A percentile compares a stretch with the other conserved stretches of the same genome.
Evolutionary conservation across 1,140 invertebrate genomes (phyloP).

Genomic region (Trichoplusia ni): DNA sequence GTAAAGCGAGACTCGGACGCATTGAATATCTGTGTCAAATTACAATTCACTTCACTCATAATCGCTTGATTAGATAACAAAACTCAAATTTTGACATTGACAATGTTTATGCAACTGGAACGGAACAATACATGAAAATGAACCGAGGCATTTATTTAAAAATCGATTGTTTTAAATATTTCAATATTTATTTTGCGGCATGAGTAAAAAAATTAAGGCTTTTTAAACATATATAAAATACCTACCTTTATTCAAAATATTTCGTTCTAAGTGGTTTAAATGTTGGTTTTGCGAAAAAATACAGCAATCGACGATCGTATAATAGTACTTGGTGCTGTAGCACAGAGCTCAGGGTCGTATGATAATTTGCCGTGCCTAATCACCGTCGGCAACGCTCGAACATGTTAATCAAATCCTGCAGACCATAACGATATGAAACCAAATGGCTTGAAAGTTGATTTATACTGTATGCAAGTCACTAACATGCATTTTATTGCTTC

Average conservation of each 20-base stretch:
- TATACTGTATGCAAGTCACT: not conserved
- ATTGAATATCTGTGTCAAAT: too few species aligned
- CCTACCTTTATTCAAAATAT: not conserved
- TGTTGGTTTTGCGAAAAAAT: not conserved
- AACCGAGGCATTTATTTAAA: too few species aligned
- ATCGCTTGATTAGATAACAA: too few species aligned
- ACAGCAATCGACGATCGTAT: not conserved
- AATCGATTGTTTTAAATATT: too few species aligned
- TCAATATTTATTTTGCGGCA: too few species aligned
- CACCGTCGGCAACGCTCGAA: not conserved
- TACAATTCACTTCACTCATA: too few species aligned
- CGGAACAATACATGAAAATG: too few species aligned
- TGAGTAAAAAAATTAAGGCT: too few species aligned
- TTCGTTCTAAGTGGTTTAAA: not conserved
- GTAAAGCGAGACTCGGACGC: too few species aligned
- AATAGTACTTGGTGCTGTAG: not conserved
- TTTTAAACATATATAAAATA: not conserved
- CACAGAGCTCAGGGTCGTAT: slow-evolving; percentile 15
- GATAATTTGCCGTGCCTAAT: slow-evolving; percentile 8
- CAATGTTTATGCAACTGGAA: too few species aligned
- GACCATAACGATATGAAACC: slow-evolving; percentile 7
- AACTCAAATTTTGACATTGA: too few species aligned
- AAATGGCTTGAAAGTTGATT: slow-evolving; percentile 13
- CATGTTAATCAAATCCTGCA: slow-evolving; percentile 6
- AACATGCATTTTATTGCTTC: not conserved